A percentile compares a stretch with the other conserved stretches of the same genome.
phyloP scores from a whole-genome alignment of 30 jellyfish, hydroid and myxozoan species.

The Rhopilema esculentum region DNA sequence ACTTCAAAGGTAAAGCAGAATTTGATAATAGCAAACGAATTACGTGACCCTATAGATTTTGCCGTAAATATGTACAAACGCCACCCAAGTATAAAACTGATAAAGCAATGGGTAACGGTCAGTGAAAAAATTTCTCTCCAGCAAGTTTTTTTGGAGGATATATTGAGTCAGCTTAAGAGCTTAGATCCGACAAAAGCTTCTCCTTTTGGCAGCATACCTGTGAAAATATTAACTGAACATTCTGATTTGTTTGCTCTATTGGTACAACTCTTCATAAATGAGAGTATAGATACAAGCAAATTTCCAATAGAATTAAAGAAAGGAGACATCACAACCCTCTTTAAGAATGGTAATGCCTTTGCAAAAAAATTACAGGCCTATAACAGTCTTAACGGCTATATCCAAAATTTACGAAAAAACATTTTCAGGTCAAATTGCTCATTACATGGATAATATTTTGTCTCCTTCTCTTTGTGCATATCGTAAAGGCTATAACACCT shows the following conservation, averaged over 20 bases:
- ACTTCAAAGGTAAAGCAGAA: too few species aligned
- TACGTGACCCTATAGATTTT: constrained; percentile 3
- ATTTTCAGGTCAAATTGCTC: constrained; percentile 10
- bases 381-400: constrained; percentile 11
- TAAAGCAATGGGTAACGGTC: neutral
- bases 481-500: constrained; percentile 19
- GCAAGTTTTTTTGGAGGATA: neutral
- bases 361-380: too few species aligned
- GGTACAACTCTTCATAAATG: too few species aligned
- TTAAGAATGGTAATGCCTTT: constrained; percentile 21
- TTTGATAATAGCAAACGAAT: too few species aligned
- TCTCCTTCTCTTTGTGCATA: constrained; percentile 24
- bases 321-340: constrained; percentile 11
- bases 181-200: too few species aligned
- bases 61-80: neutral
- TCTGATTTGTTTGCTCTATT: too few species aligned
- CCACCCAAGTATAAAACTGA: too few species aligned
- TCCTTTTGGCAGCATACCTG: too few species aligned
- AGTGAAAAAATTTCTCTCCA: neutral
- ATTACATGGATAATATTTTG: constrained; percentile 2
- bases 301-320: neutral
- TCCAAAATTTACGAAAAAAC: constrained; percentile 33
- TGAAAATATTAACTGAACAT: too few species aligned
- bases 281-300: too few species aligned
- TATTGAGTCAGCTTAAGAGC: too few species aligned